Evolutionary conservation across 2,797 vertebrate species (phyloP).

Genomic region (Bradypodion pumilum): DNA sequence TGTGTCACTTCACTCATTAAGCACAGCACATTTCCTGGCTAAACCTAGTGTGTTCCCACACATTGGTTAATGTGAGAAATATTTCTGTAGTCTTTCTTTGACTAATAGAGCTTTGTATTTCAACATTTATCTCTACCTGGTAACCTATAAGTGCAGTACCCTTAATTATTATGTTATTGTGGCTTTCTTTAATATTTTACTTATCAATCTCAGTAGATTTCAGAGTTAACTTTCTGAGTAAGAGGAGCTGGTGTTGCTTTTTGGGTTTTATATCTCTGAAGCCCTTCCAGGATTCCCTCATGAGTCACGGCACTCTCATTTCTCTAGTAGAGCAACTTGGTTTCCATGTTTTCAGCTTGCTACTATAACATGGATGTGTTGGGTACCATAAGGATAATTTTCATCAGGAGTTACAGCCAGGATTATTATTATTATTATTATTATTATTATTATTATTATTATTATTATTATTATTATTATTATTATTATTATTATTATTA

Average conservation of each 20-base stretch:
- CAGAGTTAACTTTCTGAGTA: not conserved
- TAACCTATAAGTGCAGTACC: not conserved
- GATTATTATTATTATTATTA: too few relatives aligned
- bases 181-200: too few relatives aligned
- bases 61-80: not conserved
- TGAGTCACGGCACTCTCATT: not conserved
- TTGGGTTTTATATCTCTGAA: too few relatives aligned
- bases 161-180: not conserved
- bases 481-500: too few relatives aligned
- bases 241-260: not conserved
- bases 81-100: not conserved
- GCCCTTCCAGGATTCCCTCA: not conserved
- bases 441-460: too few relatives aligned
- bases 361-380: too few relatives aligned
- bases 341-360: not conserved
- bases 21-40: not conserved
- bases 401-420: not conserved
- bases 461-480: too few relatives aligned
- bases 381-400: not conserved
- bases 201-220: not conserved
- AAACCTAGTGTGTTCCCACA: slow-evolving; percentile 26
- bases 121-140: not conserved
- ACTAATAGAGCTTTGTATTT: not conserved
- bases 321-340: not conserved
- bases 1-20: not conserved